Evolutionary conservation across 2,888 invertebrate genomes (phyloP).

Genomic region (Tiphia femorata): DNA sequence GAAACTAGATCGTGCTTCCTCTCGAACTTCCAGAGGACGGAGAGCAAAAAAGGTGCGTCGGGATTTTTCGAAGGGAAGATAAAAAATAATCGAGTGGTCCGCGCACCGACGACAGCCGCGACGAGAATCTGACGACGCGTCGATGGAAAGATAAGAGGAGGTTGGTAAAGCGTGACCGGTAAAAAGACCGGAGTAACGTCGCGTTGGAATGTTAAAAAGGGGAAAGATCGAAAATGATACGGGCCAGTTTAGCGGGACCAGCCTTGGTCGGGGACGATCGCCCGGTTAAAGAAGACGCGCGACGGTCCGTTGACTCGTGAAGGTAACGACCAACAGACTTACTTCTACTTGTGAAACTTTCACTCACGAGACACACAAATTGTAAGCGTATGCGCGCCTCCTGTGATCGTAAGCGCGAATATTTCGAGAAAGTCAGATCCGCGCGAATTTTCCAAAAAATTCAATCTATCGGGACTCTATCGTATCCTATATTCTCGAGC

Average conservation of each 20-base stretch:
- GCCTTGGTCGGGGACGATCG: background rate
- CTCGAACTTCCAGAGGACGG: too few species aligned
- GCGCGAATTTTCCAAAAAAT: too few species aligned
- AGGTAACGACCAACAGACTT: too few species aligned
- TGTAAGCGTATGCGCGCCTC: too few species aligned
- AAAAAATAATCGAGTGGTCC: background rate
- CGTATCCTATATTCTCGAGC: too few species aligned
- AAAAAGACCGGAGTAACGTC: background rate
- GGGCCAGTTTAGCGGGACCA: background rate
- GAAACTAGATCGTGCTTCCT: too few species aligned
- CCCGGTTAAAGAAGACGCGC: background rate
- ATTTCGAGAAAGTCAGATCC: too few species aligned
- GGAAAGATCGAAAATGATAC: conserved; percentile 16
- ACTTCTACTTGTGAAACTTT: too few species aligned
- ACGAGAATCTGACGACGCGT: background rate
- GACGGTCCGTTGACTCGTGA: too few species aligned
- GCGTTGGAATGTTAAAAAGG: conserved; percentile 3
- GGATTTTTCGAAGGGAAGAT: background rate
- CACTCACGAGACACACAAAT: too few species aligned
- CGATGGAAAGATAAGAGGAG: conserved; percentile 8
- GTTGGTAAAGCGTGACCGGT: background rate
- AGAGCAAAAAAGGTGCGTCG: background rate
- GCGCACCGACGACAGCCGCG: background rate
- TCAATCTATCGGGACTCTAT: too few species aligned
- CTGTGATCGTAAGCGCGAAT: too few species aligned